Conservation (phyloP, 2,797 vertebrate genomes). For the Takifugu rubripes region DNA sequence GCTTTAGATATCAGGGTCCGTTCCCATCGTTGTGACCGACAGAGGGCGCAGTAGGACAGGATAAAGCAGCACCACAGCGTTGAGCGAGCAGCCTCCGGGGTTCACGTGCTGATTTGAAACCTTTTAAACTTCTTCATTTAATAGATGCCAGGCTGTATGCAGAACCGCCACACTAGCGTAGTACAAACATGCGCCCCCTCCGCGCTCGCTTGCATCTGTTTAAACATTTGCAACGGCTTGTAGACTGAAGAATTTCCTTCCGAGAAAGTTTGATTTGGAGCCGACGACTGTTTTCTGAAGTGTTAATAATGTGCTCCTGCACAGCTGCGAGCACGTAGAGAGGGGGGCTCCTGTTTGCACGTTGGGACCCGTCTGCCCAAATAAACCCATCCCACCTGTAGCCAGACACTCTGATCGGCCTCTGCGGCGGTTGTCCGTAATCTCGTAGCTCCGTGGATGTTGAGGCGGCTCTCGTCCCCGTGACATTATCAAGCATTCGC, state of each 20-base stretch:
- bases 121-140: not conserved
- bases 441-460: slow-evolving; percentile 30
- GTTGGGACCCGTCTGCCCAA: slow-evolving; percentile 3
- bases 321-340: not conserved
- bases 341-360: slow-evolving; percentile 16
- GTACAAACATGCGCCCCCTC: not conserved
- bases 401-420: slow-evolving; percentile 29
- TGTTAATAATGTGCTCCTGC: slow-evolving; percentile 22
- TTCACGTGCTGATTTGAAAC: too few species aligned
- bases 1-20: not conserved
- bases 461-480: slow-evolving; percentile 45
- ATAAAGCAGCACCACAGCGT: slow-evolving; percentile 9
- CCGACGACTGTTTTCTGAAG: slow-evolving; percentile 10
- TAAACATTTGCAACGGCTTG: not conserved
- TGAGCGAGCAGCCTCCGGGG: too few species aligned
- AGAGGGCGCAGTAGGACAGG: slow-evolving; percentile 71
- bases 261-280: slow-evolving; percentile 13
- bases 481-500: slow-evolving; percentile 47
- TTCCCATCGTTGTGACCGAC: slow-evolving; percentile 39
- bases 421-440: slow-evolving; percentile 37
- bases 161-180: slow-evolving; percentile 21
- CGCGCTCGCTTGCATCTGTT: not conserved
- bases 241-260: slow-evolving; percentile 1
- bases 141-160: slow-evolving; percentile 6
- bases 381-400: slow-evolving; percentile 28